phyloP scores from a whole-genome alignment of 2,888 invertebrate species.

The Parnassius glacialis region DNA sequence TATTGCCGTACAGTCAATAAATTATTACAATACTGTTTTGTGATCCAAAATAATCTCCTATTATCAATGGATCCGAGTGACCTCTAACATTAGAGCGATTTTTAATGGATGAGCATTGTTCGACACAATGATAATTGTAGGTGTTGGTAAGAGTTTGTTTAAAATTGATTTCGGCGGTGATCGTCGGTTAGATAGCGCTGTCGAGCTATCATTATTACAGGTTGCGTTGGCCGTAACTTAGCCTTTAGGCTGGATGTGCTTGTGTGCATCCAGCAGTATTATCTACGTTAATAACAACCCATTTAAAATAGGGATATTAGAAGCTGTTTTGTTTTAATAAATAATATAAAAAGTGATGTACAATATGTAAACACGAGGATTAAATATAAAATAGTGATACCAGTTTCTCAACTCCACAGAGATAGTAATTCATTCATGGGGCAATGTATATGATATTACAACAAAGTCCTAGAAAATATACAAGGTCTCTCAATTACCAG shows the following conservation, averaged over 20 bases:
- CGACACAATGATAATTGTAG: slow-evolving; percentile 72
- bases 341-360: too few species aligned
- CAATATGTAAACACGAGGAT: too few species aligned
- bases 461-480: too few species aligned
- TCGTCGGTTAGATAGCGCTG: slow-evolving; percentile 62
- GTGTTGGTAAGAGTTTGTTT: slow-evolving; percentile 78
- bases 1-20: slow-evolving; percentile 71
- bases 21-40: slow-evolving; percentile 75
- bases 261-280: slow-evolving; percentile 26
- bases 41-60: slow-evolving; percentile 69
- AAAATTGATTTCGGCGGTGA: slow-evolving; percentile 79
- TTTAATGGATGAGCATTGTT: slow-evolving; percentile 67
- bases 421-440: too few species aligned
- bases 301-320: slow-evolving; percentile 14
- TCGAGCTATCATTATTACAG: slow-evolving; percentile 61
- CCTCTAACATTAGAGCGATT: slow-evolving; percentile 69
- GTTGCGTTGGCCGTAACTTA: slow-evolving; percentile 40
- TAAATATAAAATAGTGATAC: too few species aligned
- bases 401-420: too few species aligned
- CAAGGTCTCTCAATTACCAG: too few species aligned
- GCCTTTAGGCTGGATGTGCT: slow-evolving; percentile 28
- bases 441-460: too few species aligned
- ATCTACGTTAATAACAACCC: slow-evolving; percentile 19
- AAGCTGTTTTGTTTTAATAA: slow-evolving; percentile 11
- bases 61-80: slow-evolving; percentile 64